These are phyloP conservation scores for Pristionchus japonicus DNA, from an alignment of 2,888 invertebrate genomes.

Conservation along the genomic window DNA sequence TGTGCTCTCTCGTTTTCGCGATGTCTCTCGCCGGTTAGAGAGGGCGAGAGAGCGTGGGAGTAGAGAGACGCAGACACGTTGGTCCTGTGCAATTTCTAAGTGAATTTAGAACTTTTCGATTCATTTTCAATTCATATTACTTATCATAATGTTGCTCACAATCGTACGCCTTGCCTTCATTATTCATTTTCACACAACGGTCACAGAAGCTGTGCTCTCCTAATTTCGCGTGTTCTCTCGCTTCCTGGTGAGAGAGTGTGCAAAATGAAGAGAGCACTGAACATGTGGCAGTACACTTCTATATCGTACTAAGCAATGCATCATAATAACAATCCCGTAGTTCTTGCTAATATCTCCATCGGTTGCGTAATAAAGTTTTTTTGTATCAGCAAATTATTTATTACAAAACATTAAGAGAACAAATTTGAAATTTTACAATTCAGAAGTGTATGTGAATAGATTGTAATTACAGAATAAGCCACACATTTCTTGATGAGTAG, in stretches of 20 bases:
- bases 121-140: background rate
- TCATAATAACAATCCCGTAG: conserved; percentile 20
- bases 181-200: background rate
- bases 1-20: background rate
- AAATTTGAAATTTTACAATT: too few relatives aligned
- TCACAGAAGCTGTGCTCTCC: conserved; percentile 2
- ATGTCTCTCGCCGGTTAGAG: background rate
- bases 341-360: background rate
- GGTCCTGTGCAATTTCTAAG: background rate
- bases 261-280: background rate
- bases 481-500: too few relatives aligned
- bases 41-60: background rate
- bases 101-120: background rate
- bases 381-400: too few relatives aligned
- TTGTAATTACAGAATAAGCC: too few relatives aligned
- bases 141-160: conserved; percentile 34
- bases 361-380: background rate
- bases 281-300: background rate
- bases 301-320: background rate
- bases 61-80: background rate
- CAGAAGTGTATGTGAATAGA: too few relatives aligned
- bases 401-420: too few relatives aligned
- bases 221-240: too few relatives aligned
- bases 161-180: conserved; percentile 22
- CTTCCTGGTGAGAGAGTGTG: background rate